These are phyloP conservation scores for Temnothorax longispinosus DNA, from an alignment of 1,140 invertebrate species.

Conservation along the genomic window DNA sequence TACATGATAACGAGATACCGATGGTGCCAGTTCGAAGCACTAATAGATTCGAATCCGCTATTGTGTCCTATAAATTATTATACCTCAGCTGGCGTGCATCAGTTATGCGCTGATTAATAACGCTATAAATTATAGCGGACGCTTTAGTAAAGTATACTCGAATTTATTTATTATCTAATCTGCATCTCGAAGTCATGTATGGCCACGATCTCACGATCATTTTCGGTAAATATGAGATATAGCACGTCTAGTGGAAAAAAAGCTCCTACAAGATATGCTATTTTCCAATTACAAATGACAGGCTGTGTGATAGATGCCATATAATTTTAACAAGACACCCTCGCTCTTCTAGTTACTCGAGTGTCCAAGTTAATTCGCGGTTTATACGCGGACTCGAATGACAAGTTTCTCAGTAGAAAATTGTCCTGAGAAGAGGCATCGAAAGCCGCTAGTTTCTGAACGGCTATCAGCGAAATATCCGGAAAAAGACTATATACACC, in stretches of 20 bases:
- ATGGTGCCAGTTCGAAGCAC: background rate
- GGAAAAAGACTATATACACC: constrained; percentile 1
- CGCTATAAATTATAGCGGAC: background rate
- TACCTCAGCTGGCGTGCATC: background rate
- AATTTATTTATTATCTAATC: background rate
- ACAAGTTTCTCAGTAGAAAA: constrained; percentile 1
- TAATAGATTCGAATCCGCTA: background rate
- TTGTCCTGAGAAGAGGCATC: background rate
- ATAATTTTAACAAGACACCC: background rate
- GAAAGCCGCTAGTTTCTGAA: background rate
- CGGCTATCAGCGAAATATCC: constrained; percentile 29
- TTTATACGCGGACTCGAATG: background rate
- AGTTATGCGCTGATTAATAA: constrained; percentile 8
- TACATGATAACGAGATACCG: background rate
- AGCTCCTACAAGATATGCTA: background rate
- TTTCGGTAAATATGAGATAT: constrained; percentile 13
- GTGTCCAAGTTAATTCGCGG: background rate
- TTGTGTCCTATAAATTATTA: constrained; percentile 16
- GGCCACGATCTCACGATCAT: background rate
- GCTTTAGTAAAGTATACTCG: background rate
- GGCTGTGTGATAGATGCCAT: background rate
- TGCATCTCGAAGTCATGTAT: background rate
- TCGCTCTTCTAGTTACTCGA: background rate
- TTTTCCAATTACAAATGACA: constrained; percentile 4
- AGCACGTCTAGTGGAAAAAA: background rate